Percentiles rank a stretch among this genome's conserved stretches.
Conservation (phyloP, 2,113 vertebrate species). For the Eolophus roseicapilla region DNA sequence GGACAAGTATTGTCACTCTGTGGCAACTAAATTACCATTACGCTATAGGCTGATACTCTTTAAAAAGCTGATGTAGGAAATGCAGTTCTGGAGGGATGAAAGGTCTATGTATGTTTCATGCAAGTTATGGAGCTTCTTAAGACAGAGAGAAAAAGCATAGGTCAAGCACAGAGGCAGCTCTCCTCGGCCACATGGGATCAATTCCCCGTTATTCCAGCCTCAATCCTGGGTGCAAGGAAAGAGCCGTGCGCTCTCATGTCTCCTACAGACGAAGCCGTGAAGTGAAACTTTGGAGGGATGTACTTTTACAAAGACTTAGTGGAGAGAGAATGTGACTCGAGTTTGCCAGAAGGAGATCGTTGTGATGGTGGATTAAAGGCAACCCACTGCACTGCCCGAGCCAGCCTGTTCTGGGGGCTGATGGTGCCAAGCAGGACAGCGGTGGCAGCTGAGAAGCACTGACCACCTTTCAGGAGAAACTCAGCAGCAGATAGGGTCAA, state of each 20-base stretch:
- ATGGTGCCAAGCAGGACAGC: background rate
- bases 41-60: background rate
- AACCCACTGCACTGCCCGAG: background rate
- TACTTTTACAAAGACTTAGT: background rate
- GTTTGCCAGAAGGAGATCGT: background rate
- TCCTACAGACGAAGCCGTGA: background rate
- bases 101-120: background rate
- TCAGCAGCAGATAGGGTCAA: background rate
- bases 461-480: background rate
- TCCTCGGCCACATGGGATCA: fast-evolving
- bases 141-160: background rate
- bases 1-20: background rate
- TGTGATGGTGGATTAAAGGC: background rate
- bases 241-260: fast-evolving
- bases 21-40: background rate
- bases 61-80: background rate
- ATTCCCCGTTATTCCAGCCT: background rate
- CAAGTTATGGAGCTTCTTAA: background rate
- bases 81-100: background rate
- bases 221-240: fast-evolving
- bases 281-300: background rate
- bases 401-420: background rate
- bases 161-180: background rate
- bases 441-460: background rate
- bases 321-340: background rate